phyloP scores from a whole-genome alignment of 2,113 vertebrate genomes.

The Elanoides forficatus region DNA sequence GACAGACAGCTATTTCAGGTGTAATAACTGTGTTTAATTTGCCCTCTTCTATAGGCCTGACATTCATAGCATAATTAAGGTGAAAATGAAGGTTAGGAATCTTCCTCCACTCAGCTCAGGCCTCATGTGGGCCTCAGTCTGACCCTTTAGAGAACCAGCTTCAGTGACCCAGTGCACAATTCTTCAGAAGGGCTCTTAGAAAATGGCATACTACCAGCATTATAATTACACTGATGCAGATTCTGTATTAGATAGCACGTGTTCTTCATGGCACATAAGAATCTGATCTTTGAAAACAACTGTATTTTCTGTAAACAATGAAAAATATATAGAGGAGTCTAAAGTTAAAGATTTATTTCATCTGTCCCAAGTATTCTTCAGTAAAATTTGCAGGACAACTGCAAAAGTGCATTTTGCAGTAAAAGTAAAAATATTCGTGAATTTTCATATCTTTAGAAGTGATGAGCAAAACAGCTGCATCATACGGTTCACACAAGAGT shows the following conservation, averaged over 20 bases:
- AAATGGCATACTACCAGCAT: background rate
- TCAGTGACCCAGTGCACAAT: background rate
- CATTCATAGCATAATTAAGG: background rate
- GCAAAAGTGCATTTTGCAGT: background rate
- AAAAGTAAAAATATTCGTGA: background rate
- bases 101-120: background rate
- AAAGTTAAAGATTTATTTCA: background rate
- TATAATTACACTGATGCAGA: background rate
- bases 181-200: background rate
- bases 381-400: background rate
- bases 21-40: background rate
- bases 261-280: background rate
- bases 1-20: background rate
- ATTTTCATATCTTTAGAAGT: background rate
- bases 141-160: background rate
- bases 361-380: background rate
- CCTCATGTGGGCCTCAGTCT: background rate
- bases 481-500: background rate
- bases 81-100: background rate
- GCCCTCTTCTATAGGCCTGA: background rate
- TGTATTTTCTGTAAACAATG: background rate
- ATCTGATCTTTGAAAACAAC: background rate
- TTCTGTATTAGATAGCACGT: background rate
- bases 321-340: background rate
- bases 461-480: background rate